phyloP scores from a whole-genome alignment of 2,888 invertebrate genomes.

The Drosophila kokeensis region DNA sequence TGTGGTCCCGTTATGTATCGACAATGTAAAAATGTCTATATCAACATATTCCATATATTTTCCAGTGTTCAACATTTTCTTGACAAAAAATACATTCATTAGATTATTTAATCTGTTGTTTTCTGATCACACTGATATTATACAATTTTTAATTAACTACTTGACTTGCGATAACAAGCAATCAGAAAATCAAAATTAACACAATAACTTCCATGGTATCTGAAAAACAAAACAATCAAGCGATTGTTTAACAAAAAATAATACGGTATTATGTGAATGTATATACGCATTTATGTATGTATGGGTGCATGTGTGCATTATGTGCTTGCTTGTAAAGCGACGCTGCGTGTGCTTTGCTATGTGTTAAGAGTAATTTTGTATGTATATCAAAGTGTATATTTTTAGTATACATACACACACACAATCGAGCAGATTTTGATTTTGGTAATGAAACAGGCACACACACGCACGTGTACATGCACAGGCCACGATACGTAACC shows the following conservation, averaged over 20 bases:
- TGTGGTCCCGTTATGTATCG: constrained; percentile 10
- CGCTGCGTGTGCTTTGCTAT: background rate
- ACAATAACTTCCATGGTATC: background rate
- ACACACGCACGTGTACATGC: constrained; percentile 8
- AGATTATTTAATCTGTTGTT: background rate
- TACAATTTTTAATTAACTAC: background rate
- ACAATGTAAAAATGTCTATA: background rate
- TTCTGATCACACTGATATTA: background rate
- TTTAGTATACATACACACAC: constrained; percentile 50
- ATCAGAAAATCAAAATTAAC: background rate
- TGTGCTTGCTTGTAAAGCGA: background rate
- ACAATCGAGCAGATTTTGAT: constrained; percentile 27
- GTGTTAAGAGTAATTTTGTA: constrained; percentile 31
- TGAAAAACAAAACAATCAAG: background rate
- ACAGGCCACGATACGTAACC: constrained; percentile 11
- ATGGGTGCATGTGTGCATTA: constrained; percentile 3
- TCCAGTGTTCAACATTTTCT: background rate
- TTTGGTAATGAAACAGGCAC: constrained; percentile 66
- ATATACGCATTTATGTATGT: background rate
- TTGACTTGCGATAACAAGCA: background rate
- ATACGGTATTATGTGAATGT: constrained; percentile 1
- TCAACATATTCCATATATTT: background rate
- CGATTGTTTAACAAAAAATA: background rate
- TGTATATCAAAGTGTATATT: constrained; percentile 50
- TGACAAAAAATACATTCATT: background rate